Conservation (phyloP, 2,888 invertebrate genomes). For the Acrobasis repandana region DNA sequence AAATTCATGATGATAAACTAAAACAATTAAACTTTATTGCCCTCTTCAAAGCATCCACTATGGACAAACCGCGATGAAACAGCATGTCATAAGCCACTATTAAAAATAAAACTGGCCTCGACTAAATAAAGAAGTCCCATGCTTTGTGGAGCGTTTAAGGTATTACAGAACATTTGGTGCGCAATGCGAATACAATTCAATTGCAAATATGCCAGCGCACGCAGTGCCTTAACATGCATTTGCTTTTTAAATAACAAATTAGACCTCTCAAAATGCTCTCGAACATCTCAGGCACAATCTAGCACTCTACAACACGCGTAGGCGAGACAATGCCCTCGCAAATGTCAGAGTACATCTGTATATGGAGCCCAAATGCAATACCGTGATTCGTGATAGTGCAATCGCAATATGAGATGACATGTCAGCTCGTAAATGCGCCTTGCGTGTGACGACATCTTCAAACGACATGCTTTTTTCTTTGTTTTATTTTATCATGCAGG, state of each 20-base stretch:
- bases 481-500: no score
- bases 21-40: no score
- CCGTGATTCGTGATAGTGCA: constrained; percentile 4
- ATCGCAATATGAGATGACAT: constrained; percentile 22
- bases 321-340: constrained; percentile 42
- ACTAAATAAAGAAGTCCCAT: no score
- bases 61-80: no score
- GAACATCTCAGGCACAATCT: background rate
- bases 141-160: background rate
- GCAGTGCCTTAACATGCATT: constrained; percentile 36
- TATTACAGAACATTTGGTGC: background rate
- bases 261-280: background rate
- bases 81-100: no score
- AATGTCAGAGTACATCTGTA: constrained; percentile 39
- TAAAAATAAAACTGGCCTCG: no score
- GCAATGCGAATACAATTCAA: constrained; percentile 13
- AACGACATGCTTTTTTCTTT: background rate
- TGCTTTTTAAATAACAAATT: constrained; percentile 43
- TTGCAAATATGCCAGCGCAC: constrained; percentile 20
- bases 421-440: background rate
- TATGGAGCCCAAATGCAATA: background rate
- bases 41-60: no score
- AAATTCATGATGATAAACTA: no score
- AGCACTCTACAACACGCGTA: constrained; percentile 32
- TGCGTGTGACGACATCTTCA: background rate